Percentiles rank a stretch among this genome's conserved stretches.
Evolutionary conservation across 1,140 invertebrate species (phyloP).

Genomic region (Pseudomyrmex dendroicus): DNA sequence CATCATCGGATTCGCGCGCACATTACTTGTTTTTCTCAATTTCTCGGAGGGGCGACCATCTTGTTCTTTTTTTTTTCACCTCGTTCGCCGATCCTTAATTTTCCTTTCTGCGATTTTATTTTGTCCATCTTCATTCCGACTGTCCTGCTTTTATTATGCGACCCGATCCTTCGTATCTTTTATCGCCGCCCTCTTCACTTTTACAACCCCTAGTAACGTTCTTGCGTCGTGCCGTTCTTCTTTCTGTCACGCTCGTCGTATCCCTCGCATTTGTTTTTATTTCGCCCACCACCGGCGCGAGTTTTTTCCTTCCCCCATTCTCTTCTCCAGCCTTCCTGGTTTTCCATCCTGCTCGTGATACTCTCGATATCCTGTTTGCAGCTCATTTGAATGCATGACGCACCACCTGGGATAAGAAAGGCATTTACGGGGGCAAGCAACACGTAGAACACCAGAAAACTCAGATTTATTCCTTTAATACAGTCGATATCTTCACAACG

Average conservation of each 20-base stretch:
- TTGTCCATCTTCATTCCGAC: constrained; percentile 1
- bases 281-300: not conserved
- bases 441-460: constrained; percentile 70
- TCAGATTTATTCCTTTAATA: constrained; percentile 74
- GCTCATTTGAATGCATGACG: constrained; percentile 76
- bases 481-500: constrained; percentile 59
- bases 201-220: constrained; percentile 18
- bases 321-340: not conserved
- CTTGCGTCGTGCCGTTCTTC: not conserved
- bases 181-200: constrained; percentile 10
- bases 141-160: constrained; percentile 12
- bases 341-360: constrained; percentile 36
- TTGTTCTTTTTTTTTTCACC: not conserved
- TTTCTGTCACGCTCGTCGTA: constrained; percentile 27
- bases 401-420: constrained; percentile 67
- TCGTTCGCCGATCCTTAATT: constrained; percentile 37
- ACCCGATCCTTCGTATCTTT: constrained; percentile 13
- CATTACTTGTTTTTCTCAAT: constrained; percentile 6
- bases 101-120: constrained; percentile 11
- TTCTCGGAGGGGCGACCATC: not conserved
- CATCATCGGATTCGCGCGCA: not conserved
- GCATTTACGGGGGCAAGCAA: constrained; percentile 66
- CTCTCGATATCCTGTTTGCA: constrained; percentile 74
- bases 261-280: constrained; percentile 53
- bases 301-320: not conserved